These are phyloP conservation scores for Neotoma lepida DNA, from an alignment of 2,113 vertebrate species.

Conservation along the genomic window DNA sequence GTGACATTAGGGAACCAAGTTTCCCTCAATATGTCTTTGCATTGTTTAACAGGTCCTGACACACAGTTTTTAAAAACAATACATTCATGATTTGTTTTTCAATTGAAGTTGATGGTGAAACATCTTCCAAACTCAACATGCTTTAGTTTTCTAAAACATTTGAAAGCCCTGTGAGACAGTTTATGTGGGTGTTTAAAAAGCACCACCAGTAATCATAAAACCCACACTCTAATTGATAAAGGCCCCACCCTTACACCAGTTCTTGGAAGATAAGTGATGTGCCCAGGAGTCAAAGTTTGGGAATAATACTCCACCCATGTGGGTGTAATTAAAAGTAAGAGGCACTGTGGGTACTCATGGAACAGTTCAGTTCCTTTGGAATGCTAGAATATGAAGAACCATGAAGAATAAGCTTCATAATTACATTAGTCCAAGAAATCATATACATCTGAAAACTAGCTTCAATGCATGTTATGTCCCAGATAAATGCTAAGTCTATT, in stretches of 20 bases:
- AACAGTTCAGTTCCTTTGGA: background rate
- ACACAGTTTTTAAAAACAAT: conserved; percentile 46
- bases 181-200: conserved; percentile 41
- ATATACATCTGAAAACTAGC: conserved; percentile 26
- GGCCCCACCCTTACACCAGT: background rate
- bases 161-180: conserved; percentile 38
- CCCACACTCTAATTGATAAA: background rate
- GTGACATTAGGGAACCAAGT: background rate
- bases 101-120: conserved; percentile 25
- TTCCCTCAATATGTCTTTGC: background rate
- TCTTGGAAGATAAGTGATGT: conserved; percentile 41
- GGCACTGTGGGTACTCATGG: background rate
- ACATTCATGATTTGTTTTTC: background rate
- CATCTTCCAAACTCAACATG: conserved; percentile 33
- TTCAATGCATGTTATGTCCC: background rate
- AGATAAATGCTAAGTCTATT: background rate
- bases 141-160: conserved; percentile 71
- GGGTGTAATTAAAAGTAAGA: conserved; percentile 12
- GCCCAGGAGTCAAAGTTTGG: background rate
- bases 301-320: background rate
- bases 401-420: conserved; percentile 2
- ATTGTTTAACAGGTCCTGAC: background rate
- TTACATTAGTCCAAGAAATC: conserved; percentile 7
- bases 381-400: background rate
- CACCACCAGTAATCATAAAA: background rate